Percentiles rank a stretch among this genome's conserved stretches.
Conservation (phyloP, 2,797 vertebrate species). For the Periophthalmus magnuspinnatus region DNA sequence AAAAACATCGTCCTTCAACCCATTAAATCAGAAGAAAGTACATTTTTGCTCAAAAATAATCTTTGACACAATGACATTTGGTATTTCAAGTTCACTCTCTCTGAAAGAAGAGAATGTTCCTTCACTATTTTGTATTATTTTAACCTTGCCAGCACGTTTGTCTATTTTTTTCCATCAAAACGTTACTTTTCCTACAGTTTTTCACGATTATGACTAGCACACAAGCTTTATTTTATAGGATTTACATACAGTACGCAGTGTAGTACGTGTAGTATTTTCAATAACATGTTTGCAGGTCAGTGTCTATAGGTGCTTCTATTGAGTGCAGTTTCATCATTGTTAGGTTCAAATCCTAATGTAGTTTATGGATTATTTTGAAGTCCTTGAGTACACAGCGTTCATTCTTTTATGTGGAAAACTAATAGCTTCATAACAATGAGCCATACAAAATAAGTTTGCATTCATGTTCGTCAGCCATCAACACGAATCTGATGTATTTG, state of each 20-base stretch:
- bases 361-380: background rate
- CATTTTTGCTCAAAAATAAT: background rate
- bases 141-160: background rate
- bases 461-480: background rate
- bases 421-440: background rate
- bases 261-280: background rate
- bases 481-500: background rate
- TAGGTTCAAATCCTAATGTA: background rate
- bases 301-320: background rate
- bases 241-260: background rate
- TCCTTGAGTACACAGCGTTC: background rate
- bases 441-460: background rate
- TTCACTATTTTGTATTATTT: background rate
- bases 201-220: too few relatives aligned
- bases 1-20: background rate
- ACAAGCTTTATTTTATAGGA: background rate
- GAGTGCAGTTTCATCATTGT: background rate
- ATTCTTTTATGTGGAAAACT: background rate
- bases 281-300: too few relatives aligned
- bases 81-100: constrained; percentile 1
- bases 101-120: background rate
- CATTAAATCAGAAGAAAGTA: background rate
- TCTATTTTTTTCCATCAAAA: background rate
- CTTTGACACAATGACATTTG: background rate
- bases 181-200: background rate